These are phyloP conservation scores for Rotaria macrura DNA, from an alignment of 2,888 invertebrate genomes.

Conservation along the genomic window DNA sequence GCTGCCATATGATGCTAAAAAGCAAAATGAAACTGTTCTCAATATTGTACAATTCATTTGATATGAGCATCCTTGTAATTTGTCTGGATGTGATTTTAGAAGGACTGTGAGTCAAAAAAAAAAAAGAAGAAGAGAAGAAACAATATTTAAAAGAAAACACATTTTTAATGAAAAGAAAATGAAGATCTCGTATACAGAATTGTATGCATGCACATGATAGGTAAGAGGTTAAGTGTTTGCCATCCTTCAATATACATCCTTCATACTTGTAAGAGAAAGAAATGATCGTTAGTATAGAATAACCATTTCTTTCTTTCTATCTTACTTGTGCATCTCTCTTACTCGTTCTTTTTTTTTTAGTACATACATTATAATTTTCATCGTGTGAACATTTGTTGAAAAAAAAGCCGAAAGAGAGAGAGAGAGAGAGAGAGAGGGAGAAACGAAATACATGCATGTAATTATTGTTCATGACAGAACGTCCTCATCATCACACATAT, in stretches of 20 bases:
- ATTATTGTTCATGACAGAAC: background rate
- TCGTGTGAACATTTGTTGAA: background rate
- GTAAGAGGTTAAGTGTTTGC: background rate
- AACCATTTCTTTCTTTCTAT: slow-evolving; percentile 1
- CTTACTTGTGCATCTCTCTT: background rate
- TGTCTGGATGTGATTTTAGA: background rate
- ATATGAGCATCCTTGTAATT: background rate
- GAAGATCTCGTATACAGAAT: background rate
- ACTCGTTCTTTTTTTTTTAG: background rate
- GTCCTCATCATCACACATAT: background rate
- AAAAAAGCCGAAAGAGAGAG: background rate
- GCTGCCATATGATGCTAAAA: background rate
- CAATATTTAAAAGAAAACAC: background rate
- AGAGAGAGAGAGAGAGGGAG: background rate
- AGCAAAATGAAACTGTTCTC: background rate
- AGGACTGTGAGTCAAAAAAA: background rate
- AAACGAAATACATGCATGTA: background rate
- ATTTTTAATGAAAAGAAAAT: background rate
- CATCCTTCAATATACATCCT: background rate
- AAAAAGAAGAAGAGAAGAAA: background rate
- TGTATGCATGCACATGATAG: background rate
- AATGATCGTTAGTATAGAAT: background rate
- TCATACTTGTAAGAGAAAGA: background rate
- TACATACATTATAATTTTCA: slow-evolving; percentile 14
- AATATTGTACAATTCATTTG: background rate